These are phyloP conservation scores for Enteromius anoplus DNA, from an alignment of 2,797 vertebrate species.

Conservation along the genomic window DNA sequence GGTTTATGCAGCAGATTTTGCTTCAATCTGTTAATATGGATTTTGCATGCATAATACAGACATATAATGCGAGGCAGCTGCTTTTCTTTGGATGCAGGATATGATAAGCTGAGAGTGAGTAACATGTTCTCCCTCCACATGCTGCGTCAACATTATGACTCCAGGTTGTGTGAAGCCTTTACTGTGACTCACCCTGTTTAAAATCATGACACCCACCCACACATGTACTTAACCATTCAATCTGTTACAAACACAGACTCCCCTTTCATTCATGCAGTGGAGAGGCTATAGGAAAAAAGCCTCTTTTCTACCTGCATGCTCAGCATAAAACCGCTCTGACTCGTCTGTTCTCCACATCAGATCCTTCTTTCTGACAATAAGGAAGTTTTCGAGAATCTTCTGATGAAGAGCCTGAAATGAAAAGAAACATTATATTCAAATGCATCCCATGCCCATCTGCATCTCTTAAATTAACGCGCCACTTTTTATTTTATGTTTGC, in stretches of 20 bases:
- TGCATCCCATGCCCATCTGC: not conserved
- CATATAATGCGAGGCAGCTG: constrained; percentile 22
- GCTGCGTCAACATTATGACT: constrained; percentile 19
- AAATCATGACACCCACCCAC: constrained; percentile 33
- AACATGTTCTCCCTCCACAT: constrained; percentile 15
- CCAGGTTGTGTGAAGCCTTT: constrained; percentile 26
- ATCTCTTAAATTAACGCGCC: not conserved
- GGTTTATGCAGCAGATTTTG: not conserved
- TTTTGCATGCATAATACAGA: not conserved
- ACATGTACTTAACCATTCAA: constrained; percentile 19
- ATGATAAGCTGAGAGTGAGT: constrained; percentile 32
- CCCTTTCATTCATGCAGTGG: constrained; percentile 13
- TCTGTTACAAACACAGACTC: constrained; percentile 17
- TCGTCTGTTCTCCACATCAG: constrained; percentile 82
- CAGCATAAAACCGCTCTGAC: constrained; percentile 87
- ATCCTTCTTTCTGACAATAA: constrained; percentile 83
- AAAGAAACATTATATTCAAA: not conserved
- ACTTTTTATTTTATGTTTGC: constrained; percentile 3
- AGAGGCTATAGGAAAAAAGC: not conserved
- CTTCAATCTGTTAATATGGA: constrained; percentile 27
- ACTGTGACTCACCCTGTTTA: constrained; percentile 39
- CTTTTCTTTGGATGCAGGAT: constrained; percentile 27
- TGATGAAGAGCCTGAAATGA: constrained; percentile 86
- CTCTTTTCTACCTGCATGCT: constrained; percentile 83
- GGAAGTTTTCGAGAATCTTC: constrained; percentile 84